A percentile compares a stretch with the other conserved stretches of the same genome.
Conservation (phyloP, 2,113 vertebrate species). For the Chelonoidis abingdonii region DNA sequence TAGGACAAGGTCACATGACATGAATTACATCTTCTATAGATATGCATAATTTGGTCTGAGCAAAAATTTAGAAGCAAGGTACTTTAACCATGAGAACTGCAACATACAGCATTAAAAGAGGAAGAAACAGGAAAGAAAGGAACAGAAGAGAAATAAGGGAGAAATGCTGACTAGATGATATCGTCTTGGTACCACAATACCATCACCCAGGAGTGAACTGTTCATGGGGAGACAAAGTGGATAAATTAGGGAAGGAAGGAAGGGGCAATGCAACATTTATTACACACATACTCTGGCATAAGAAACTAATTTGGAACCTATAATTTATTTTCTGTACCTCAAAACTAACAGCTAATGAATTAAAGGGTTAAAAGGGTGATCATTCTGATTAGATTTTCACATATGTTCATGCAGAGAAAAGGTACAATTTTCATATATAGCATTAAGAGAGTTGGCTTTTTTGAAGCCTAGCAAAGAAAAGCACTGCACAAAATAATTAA, state of each 20-base stretch:
- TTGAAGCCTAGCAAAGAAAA: slow-evolving; percentile 23
- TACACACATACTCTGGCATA: background rate
- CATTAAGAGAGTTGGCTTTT: background rate
- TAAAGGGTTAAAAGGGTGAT: background rate
- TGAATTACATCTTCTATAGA: background rate
- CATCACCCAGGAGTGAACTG: background rate
- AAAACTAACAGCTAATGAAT: background rate
- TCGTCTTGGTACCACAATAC: background rate
- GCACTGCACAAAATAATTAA: slow-evolving; percentile 37
- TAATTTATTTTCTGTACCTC: background rate
- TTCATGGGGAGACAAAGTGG: background rate
- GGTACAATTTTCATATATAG: background rate
- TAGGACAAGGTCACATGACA: background rate
- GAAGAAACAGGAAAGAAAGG: background rate
- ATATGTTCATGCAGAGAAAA: background rate
- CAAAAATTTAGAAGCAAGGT: background rate
- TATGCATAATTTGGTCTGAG: background rate
- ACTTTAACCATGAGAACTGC: accelerated
- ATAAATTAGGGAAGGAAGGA: background rate
- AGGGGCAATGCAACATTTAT: background rate
- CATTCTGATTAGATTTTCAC: background rate
- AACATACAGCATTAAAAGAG: background rate
- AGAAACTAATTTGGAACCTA: background rate
- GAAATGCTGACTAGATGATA: background rate
- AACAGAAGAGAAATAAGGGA: no score